Evolutionary conservation across 64 coral and sea anemone genomes (phyloP), one percentile per base, ranked within the genome.

Genomic region (Trachythela sp.): DNA sequence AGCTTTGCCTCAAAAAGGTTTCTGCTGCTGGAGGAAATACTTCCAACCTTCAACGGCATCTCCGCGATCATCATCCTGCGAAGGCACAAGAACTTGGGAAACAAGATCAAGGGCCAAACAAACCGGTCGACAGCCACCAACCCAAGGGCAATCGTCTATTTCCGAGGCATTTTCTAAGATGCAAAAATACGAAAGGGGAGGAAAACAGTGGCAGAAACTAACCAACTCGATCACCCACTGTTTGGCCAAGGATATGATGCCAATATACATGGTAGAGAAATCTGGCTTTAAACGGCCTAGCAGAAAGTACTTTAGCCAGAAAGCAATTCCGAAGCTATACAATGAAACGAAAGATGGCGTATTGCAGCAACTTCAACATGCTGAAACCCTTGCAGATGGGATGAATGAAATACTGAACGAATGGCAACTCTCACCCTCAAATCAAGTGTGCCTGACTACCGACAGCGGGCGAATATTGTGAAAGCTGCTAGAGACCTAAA

Each of bases 231-330:
- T 70, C 9, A 70, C 64, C 20, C 8, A 70, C 30, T 70, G 64
- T 22, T 70, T 70, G 64, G 64, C 64, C 64, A 70, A 70, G 30
- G 64, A 70, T 22, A 70, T 70, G 64, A 70, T 70, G 64, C 64
- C 64, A 6, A 9, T 0, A 26, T 70, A 70, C 24, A 70, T 22
- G 24, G 64, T 70, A 17, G 64, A 70, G 30, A 70, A 70, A 32
- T 32, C 64, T 32, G 64, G 64, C 8, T 70, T 70, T 70, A 22
- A 70, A 70, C 20, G 24, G 64, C 64, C 64, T 8, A 70, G 64
- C 64, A 70, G 64, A 70, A 70, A 70, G 64, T 70, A 70, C 64
- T 70, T 70, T 32, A 70, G 64, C 64, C 64, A 70, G 64, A 6
- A 70, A 70, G 64, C 64, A 22, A 70, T 70, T 70, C 64, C 64